phyloP scores from a whole-genome alignment of 2,888 invertebrate genomes.

The Lasioglossum calceatum region DNA sequence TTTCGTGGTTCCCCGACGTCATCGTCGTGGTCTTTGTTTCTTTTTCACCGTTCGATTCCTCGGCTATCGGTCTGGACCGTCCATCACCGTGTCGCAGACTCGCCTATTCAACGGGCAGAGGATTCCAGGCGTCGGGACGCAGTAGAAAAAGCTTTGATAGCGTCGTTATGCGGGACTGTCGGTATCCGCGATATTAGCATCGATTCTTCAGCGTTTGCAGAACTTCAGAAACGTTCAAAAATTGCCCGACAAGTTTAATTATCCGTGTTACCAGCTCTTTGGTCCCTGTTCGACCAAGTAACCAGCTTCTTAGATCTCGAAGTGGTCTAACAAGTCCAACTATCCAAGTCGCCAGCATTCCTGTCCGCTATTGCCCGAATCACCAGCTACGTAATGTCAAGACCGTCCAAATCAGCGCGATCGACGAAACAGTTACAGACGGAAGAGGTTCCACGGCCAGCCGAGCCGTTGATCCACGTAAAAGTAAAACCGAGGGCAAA shows the following conservation, averaged over 20 bases:
- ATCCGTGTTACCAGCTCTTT: neutral
- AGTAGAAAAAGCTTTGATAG: neutral
- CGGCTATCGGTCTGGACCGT: constrained; percentile 25
- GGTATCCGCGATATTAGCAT: constrained; percentile 16
- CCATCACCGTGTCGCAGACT: constrained; percentile 4
- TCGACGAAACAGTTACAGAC: neutral
- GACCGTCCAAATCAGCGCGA: constrained; percentile 23
- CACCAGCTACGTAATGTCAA: neutral
- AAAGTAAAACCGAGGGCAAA: constrained; percentile 52
- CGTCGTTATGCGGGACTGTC: neutral
- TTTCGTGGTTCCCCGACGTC: constrained; percentile 19
- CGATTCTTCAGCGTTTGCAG: neutral
- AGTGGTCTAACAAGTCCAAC: neutral
- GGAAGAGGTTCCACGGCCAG: neutral
- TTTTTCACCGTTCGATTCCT: constrained; percentile 49
- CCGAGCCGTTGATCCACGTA: constrained; percentile 18
- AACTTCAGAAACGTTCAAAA: neutral
- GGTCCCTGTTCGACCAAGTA: neutral
- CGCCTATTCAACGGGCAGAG: neutral
- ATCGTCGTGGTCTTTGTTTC: constrained; percentile 25
- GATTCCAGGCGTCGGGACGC: constrained; percentile 15
- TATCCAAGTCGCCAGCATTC: too few relatives aligned
- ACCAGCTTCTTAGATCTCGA: neutral
- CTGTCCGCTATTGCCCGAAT: neutral
- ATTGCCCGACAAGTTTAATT: neutral